Conservation (phyloP, 2,888 invertebrate genomes). For the Theretra japonica region DNA sequence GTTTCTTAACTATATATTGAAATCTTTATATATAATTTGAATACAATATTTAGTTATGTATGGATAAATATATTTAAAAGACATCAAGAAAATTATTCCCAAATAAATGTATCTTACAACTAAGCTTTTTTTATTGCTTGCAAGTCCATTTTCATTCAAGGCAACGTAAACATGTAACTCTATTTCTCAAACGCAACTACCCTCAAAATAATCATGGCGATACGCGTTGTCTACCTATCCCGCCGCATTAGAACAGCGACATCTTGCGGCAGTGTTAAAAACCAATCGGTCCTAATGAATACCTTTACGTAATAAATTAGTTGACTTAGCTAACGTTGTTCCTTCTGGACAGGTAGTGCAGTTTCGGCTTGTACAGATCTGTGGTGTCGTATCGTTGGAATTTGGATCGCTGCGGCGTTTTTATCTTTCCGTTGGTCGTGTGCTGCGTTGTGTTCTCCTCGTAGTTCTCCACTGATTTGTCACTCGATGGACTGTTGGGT, state of each 20-base stretch:
- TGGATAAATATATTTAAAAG: conserved; percentile 6
- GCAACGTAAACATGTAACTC: conserved; percentile 1
- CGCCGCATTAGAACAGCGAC: neutral
- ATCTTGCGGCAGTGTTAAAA: conserved; percentile 13
- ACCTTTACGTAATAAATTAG: neutral
- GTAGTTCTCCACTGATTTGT: conserved; percentile 81
- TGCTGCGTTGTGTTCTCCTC: conserved; percentile 57
- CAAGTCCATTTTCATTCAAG: neutral
- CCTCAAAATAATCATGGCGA: conserved; percentile 10
- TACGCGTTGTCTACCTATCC: neutral
- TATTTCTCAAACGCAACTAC: neutral
- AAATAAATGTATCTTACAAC: neutral
- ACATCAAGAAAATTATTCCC: neutral
- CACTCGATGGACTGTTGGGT: conserved; percentile 78
- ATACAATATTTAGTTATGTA: neutral
- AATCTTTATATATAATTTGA: neutral
- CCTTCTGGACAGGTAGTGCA: conserved; percentile 73
- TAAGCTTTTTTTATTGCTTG: conserved; percentile 24
- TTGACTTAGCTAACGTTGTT: conserved; percentile 67
- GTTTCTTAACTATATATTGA: neutral
- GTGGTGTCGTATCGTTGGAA: conserved; percentile 75
- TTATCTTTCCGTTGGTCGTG: conserved; percentile 65
- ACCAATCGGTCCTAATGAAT: conserved; percentile 10
- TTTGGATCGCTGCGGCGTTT: conserved; percentile 54
- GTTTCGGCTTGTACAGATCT: conserved; percentile 76